Conservation (phyloP, 1,140 invertebrate species). For the Caenorhabditis elegans region WBcel235 BX284605.5:9027001-9027500, state of each 20-base stretch:
- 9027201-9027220: too few relatives aligned
- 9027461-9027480: background rate
- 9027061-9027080: background rate
- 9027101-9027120: too few relatives aligned
- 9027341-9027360: background rate
- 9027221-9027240: background rate
- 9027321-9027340: background rate
- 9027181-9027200: too few relatives aligned
- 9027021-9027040: constrained; percentile 17
- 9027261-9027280: constrained; percentile 11
- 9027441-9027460: background rate
- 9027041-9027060: background rate
- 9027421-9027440: background rate
- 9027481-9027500: background rate
- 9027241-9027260: background rate
- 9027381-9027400: background rate
- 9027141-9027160: too few relatives aligned
- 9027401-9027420: constrained; percentile 1
- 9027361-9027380: background rate
- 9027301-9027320: background rate
- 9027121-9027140: too few relatives aligned
- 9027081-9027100: background rate
- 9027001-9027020: background rate
- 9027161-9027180: too few relatives aligned
- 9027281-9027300: background rate